Base-by-base conservation (phyloP, 30 jellyfish, hydroid and myxozoan genomes). In the Turritopsis rubra region DNA sequence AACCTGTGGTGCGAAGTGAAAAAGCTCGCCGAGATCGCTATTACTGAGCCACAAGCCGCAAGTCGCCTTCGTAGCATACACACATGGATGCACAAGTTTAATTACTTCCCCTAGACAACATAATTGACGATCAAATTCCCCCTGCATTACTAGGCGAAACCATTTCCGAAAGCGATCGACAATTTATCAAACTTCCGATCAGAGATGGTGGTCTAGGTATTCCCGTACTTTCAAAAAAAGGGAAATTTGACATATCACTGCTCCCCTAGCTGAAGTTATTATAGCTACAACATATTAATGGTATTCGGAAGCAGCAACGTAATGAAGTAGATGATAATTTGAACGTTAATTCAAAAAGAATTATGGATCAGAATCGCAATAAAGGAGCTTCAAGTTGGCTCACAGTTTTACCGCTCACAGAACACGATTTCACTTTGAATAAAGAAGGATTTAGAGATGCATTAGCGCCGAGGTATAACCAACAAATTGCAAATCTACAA, bases 371-470 rank as follows among this genome's bases (percentile, higher is more conserved):
- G 80, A 72, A 18, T 28, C 85, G 54, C 29, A 28, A n/a, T 7
- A 41, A 41, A 41, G 13, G 60, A 3, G 60, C 5, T 41, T 41
- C 60, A 3, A 41, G 75, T 31, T 77, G 85, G 85, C 85, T 77
- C 4, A 25, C 81, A 9, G 54, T 52, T 28, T 80, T 77, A 25
- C 77, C 85, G 8, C 28, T 77, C 7, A 77, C 26, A 77, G 75
- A 77, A 5, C 85, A 77, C 7, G 85, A 28, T 1, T 77, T 77
- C 28, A 27, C 81, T 25, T 80, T 77, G 3, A 52, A 77, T 80
- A 77, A 28, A 29, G 85, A 72, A 27, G 85, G 29, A 28, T 77
- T 77, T 31, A 16, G 85, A 25, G 85, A 77, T 52, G 77, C 85
- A 52, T 8, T 77, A 1, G 85, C 85, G 29, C 77, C 29, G 81